Evolutionary conservation across 2,797 vertebrate genomes (phyloP).

Genomic region (Platalea minor): DNA sequence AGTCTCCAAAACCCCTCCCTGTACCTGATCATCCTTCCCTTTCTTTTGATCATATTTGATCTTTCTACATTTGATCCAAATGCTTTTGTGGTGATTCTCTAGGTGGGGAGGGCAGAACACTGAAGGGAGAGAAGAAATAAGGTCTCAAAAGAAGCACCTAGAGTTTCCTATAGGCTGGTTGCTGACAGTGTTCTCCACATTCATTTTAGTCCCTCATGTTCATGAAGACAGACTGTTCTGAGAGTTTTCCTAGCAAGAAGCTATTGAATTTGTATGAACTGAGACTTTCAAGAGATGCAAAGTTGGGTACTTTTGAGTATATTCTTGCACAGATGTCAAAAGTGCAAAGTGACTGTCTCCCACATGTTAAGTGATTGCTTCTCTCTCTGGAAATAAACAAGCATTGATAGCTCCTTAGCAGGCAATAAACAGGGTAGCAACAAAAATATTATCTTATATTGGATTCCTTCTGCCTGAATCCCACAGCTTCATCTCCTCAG

Average conservation of each 20-base stretch:
- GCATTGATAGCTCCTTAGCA: neutral
- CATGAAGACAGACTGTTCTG: neutral
- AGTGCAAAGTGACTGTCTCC: neutral
- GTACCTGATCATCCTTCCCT: neutral
- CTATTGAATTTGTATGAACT: neutral
- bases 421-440: neutral
- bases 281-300: neutral
- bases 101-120: neutral
- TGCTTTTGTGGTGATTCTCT: neutral
- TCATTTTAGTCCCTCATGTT: neutral
- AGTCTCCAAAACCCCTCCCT: neutral
- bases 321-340: neutral
- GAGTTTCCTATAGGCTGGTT: neutral
- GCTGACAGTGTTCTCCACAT: neutral
- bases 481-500: neutral
- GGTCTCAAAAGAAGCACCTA: neutral
- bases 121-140: neutral
- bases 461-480: neutral
- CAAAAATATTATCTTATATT: neutral
- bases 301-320: neutral
- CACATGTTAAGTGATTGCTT: neutral
- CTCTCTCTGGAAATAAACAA: neutral
- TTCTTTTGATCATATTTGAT: neutral
- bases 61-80: neutral
- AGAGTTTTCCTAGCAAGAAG: neutral